phyloP scores from a whole-genome alignment of 2,888 invertebrate genomes.

The Brachypalpus laphriformis region DNA sequence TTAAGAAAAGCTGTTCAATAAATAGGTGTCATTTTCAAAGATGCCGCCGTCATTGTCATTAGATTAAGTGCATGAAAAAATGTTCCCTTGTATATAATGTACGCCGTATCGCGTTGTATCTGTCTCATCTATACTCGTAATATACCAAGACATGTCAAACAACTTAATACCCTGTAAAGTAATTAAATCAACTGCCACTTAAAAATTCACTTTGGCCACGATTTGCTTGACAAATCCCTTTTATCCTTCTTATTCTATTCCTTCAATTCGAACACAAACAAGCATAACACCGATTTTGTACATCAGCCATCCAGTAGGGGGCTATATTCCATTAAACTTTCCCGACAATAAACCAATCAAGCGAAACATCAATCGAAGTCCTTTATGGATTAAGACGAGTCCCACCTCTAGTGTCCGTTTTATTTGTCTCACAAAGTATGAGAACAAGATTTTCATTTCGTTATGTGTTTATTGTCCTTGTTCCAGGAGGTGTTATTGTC shows the following conservation, averaged over 20 bases:
- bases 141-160: neutral
- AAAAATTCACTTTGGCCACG: slow-evolving; percentile 29
- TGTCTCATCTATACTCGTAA: neutral
- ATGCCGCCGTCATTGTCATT: no score
- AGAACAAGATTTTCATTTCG: slow-evolving; percentile 26
- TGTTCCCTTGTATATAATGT: no score
- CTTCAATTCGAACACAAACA: neutral
- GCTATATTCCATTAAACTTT: slow-evolving; percentile 13
- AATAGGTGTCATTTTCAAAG: no score
- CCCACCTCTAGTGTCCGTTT: slow-evolving; percentile 26
- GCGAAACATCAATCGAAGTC: slow-evolving; percentile 29
- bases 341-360: slow-evolving; percentile 43
- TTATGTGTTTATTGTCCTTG: slow-evolving; percentile 42
- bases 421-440: slow-evolving; percentile 35
- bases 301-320: neutral
- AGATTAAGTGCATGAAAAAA: no score
- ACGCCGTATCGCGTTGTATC: neutral
- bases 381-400: slow-evolving; percentile 22
- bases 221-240: neutral
- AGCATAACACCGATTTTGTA: no score
- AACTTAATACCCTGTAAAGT: neutral
- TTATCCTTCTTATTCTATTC: neutral
- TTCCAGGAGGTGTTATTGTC: slow-evolving; percentile 49
- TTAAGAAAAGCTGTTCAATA: no score
- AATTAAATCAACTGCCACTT: slow-evolving; percentile 23